These are phyloP conservation scores for Mythimna pallens DNA, from an alignment of 2,888 invertebrate species.

Conservation along the genomic window DNA sequence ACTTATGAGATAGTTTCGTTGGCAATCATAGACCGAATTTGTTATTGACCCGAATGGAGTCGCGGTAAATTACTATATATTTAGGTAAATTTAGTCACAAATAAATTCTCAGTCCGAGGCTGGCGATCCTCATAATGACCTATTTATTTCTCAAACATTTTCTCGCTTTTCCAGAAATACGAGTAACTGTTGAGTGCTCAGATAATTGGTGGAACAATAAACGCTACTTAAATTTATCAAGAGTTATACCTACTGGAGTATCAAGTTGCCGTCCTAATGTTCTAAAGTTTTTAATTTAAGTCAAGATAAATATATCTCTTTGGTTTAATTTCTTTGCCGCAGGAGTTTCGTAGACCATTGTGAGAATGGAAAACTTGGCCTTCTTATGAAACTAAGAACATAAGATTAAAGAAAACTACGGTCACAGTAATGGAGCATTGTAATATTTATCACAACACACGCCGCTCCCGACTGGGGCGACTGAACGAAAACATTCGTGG, in stretches of 20 bases:
- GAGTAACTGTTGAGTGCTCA: conserved; percentile 37
- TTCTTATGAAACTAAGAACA: conserved; percentile 13
- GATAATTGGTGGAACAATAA: conserved; percentile 51
- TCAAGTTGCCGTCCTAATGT: not conserved
- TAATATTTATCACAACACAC: conserved; percentile 36
- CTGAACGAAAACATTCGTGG: conserved; percentile 24
- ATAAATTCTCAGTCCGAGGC: conserved; percentile 38
- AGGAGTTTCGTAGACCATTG: not conserved
- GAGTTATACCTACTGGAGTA: conserved; percentile 1
- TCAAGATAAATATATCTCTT: not conserved
- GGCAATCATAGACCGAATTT: conserved; percentile 13
- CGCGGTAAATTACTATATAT: not conserved
- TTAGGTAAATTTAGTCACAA: conserved; percentile 19
- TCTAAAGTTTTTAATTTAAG: not conserved
- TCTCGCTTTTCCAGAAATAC: conserved; percentile 37
- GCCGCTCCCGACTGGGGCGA: not conserved
- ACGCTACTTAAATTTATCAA: conserved; percentile 16
- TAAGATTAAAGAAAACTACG: conserved; percentile 17
- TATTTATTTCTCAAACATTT: conserved; percentile 48
- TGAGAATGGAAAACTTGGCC: conserved; percentile 2
- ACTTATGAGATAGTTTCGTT: conserved; percentile 17
- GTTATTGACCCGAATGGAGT: conserved; percentile 27
- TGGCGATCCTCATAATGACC: conserved; percentile 41
- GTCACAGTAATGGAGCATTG: conserved; percentile 22
- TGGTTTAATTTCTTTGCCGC: conserved; percentile 7